Evolutionary conservation across 2,888 invertebrate species (phyloP), one percentile per base, ranked within the genome.

Genomic region (Epsilonema sp.): DNA sequence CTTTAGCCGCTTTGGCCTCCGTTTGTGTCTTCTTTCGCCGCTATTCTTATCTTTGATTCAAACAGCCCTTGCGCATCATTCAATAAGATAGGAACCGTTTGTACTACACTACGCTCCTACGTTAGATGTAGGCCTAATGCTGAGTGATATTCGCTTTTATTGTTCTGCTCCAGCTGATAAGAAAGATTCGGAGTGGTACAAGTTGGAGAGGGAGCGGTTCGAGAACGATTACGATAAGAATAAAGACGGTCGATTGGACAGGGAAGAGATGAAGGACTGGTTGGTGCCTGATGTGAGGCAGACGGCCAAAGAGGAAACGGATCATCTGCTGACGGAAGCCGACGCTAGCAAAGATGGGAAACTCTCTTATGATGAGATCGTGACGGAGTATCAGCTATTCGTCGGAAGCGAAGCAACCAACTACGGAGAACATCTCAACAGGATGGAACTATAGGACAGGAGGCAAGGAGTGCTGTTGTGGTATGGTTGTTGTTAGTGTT

Each of bases 331-430:
- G 68, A 40, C 52, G 8, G 51, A 57, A 41, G 61, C 63, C 1
- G 67, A 68, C 49, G 46, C 36, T 1, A 53, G 67, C 46, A 55
- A 52, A n/a, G 82, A 89, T 65, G 77, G 78, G 56, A 65, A 76
- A 50, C 70, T 90, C 36, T 76, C 79, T 1, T 82, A 78, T 66
- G 73, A 76, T 1, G 90, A 90, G 73, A 75, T 90, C 41, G 67
- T 86, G 0, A 74, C 76, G 1, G 82, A 86, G 63, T 80, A 87
- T 65, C 80, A 83, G 53, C 75, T 78, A 45, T 90, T 90, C 71
- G 89, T 89, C 3, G 87, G 87, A 45, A 84, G 84, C 62, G 86
- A 89, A 70, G 84, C 80, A 4, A 82, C 85, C 1, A 82, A 83
- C 69, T 82, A 81, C 67, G 85, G 83, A 16, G 78, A 81, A 61